A percentile compares a stretch with the other conserved stretches of the same genome.
Evolutionary conservation across 2,888 invertebrate genomes (phyloP).

Genomic region (Diplolepis rosae): DNA sequence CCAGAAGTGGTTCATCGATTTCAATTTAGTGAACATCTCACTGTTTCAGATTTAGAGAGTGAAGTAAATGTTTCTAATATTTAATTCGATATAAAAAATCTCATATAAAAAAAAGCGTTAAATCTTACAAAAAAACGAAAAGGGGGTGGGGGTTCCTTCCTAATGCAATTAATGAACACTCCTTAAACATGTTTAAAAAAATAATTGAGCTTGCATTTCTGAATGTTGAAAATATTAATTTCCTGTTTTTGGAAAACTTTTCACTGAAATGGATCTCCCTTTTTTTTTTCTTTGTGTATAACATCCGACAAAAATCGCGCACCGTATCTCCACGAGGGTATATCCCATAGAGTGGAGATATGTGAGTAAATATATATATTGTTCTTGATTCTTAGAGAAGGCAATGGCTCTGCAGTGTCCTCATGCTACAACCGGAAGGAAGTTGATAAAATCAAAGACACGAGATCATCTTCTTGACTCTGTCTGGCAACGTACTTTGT

Average conservation of each 20-base stretch:
- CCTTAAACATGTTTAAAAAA: no score
- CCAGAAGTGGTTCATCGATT: no score
- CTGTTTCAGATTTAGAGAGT: no score
- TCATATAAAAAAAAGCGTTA: no score
- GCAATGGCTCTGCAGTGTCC: slow-evolving; percentile 16
- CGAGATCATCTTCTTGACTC: slow-evolving; percentile 18
- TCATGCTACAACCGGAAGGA: slow-evolving; percentile 44
- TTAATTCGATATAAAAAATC: no score
- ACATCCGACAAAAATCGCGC: slow-evolving; percentile 21
- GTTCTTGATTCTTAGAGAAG: slow-evolving; percentile 4
- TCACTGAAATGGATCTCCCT: slow-evolving; percentile 12
- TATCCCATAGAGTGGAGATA: not conserved
- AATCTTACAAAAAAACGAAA: no score
- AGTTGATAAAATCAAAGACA: slow-evolving; percentile 49
- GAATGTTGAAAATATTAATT: not conserved
- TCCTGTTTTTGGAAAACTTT: slow-evolving; percentile 15
- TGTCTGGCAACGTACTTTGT: not conserved
- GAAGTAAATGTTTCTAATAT: no score
- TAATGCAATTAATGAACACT: no score
- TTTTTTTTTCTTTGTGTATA: slow-evolving; percentile 4
- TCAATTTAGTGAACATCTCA: no score
- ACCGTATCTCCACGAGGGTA: slow-evolving; percentile 25
- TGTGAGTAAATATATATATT: not conserved
- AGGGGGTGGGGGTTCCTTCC: no score
- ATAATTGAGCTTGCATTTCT: not conserved